phyloP scores from a whole-genome alignment of 2,797 vertebrate genomes.

The Sebastes goodei region DNA sequence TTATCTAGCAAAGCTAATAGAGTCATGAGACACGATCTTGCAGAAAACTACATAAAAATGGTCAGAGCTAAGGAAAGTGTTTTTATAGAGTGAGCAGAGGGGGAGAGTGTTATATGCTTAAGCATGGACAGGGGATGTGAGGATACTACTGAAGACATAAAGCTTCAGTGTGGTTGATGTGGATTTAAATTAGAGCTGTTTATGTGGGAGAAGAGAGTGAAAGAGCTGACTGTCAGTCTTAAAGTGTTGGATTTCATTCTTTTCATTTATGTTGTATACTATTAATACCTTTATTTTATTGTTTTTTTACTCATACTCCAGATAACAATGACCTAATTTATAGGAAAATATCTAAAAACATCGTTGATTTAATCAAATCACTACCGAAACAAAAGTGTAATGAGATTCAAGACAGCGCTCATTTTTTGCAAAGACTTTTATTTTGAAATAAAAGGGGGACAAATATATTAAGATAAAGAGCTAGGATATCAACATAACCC shows the following conservation, averaged over 20 bases:
- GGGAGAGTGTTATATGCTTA: background rate
- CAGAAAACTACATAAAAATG: background rate
- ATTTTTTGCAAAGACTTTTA: constrained; percentile 70
- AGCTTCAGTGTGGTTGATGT: background rate
- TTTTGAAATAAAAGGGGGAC: constrained; percentile 77
- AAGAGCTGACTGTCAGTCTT: background rate
- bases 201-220: background rate
- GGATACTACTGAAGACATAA: background rate
- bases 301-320: background rate
- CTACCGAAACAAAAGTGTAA: background rate
- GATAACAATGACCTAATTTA: background rate
- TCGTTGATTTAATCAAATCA: background rate
- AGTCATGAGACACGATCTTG: background rate
- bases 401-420: background rate
- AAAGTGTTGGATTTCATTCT: background rate
- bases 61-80: background rate
- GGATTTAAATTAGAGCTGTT: background rate
- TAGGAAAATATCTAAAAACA: background rate
- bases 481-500: constrained; percentile 65
- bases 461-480: constrained; percentile 85
- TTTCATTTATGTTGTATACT: background rate
- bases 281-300: background rate
- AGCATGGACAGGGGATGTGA: background rate
- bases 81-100: background rate
- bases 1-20: background rate